Evolutionary conservation across 2,888 invertebrate species (phyloP).

Genomic region (Scaptomyza flava): DNA sequence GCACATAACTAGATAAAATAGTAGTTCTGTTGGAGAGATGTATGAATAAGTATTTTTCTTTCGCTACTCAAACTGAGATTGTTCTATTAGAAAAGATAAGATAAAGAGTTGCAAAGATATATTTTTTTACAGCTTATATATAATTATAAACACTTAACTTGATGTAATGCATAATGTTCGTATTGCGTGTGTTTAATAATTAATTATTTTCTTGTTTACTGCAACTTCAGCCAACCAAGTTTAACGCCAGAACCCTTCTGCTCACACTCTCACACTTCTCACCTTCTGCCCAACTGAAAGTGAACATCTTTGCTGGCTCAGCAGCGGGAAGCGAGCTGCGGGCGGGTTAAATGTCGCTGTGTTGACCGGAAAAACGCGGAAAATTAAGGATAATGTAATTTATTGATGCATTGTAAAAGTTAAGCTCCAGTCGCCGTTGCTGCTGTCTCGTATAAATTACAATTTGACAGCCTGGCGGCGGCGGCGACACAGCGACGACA

Average conservation of each 20-base stretch:
- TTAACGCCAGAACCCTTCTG: neutral
- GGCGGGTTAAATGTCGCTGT: conserved; percentile 72
- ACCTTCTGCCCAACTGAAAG: neutral
- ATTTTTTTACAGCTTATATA: neutral
- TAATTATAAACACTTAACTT: too few species aligned
- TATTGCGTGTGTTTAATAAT: too few species aligned
- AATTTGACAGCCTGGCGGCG: conserved; percentile 62
- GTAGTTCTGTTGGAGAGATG: neutral
- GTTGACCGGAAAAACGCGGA: conserved; percentile 78
- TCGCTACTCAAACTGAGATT: too few species aligned
- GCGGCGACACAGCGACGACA: conserved; percentile 24
- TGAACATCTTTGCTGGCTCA: conserved; percentile 54
- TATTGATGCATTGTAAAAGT: conserved; percentile 79
- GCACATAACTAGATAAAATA: too few species aligned
- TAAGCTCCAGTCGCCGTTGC: conserved; percentile 63
- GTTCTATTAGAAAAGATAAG: too few species aligned
- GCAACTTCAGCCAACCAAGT: neutral
- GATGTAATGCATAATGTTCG: too few species aligned
- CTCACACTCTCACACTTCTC: neutral
- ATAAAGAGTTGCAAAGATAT: neutral
- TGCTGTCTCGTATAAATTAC: conserved; percentile 72
- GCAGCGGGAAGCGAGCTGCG: conserved; percentile 56
- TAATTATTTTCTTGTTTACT: neutral
- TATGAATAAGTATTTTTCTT: too few species aligned
- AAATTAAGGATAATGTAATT: conserved; percentile 80